Conservation (phyloP, 2,888 invertebrate species). For the Meloe dianella region DNA sequence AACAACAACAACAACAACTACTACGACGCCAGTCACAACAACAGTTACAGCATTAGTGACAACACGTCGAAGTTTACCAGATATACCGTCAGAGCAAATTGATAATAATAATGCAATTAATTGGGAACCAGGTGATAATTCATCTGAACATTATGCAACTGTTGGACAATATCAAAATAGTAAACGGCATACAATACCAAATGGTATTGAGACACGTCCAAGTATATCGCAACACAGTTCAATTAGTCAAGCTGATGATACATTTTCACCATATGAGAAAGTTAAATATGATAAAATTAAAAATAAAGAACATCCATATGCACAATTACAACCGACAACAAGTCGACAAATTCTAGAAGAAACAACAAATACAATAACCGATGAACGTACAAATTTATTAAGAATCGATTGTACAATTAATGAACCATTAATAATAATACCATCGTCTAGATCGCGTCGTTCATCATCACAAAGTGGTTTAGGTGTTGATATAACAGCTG, state of each 20-base stretch:
- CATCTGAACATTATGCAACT: conserved; percentile 85
- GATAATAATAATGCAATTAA: conserved; percentile 48
- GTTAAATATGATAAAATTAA: conserved; percentile 69
- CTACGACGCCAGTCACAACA: neutral
- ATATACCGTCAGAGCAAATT: conserved; percentile 72
- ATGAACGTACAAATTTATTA: conserved; percentile 45
- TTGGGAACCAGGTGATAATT: conserved; percentile 70
- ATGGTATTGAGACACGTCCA: conserved; percentile 58
- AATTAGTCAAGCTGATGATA: conserved; percentile 62
- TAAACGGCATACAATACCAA: conserved; percentile 50
- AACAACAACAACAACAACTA: neutral
- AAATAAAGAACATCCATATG: conserved; percentile 71
- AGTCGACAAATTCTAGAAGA: conserved; percentile 40
- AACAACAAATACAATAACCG: conserved; percentile 27
- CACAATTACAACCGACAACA: conserved; percentile 68
- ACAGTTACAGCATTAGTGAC: conserved; percentile 46
- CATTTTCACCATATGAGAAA: conserved; percentile 67
- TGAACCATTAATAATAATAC: too few species aligned
- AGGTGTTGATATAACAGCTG: conserved; percentile 77
- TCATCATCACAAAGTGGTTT: conserved; percentile 61
- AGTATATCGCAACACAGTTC: conserved; percentile 69
- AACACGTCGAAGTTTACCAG: conserved; percentile 81
- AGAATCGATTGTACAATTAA: conserved; percentile 35
- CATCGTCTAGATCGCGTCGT: conserved; percentile 62
- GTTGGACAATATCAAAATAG: conserved; percentile 62